These are phyloP conservation scores for Agelaius tricolor DNA, from an alignment of 2,113 vertebrate species.

Conservation along the genomic window DNA sequence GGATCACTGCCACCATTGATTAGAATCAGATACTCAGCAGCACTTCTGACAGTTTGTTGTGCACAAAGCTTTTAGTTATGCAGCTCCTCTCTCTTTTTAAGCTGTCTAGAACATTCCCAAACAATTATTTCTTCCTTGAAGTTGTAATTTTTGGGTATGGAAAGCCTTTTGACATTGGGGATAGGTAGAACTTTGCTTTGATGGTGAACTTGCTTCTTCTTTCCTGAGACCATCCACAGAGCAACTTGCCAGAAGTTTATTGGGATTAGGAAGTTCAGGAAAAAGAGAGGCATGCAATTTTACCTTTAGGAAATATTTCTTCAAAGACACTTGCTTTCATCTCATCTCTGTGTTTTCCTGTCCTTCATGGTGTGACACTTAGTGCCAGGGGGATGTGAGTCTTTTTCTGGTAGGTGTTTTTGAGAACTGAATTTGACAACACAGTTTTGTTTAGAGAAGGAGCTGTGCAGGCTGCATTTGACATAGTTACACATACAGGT, in stretches of 20 bases:
- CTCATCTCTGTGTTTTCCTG: not conserved
- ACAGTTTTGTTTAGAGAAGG: not conserved
- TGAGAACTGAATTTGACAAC: not conserved
- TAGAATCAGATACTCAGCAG: not conserved
- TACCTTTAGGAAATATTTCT: not conserved
- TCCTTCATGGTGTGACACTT: not conserved
- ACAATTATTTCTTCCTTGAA: not conserved
- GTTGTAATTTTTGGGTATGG: not conserved
- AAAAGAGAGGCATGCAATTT: not conserved
- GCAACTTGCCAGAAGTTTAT: not conserved
- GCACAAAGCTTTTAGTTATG: not conserved
- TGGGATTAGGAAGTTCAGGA: not conserved
- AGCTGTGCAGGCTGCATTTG: not conserved
- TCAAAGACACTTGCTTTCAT: not conserved
- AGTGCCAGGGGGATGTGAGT: not conserved
- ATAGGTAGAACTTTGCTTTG: not conserved
- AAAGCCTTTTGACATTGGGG: not conserved
- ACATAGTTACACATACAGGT: not conserved
- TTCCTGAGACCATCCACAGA: not conserved
- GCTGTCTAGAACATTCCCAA: not conserved
- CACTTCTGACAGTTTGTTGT: not conserved
- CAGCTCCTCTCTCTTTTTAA: not conserved
- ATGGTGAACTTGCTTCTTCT: not conserved
- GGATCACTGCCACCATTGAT: not conserved
- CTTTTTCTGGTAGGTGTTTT: not conserved